These are phyloP conservation scores for Microtus pennsylvanicus DNA, from an alignment of 2,113 vertebrate species.

Conservation along the genomic window DNA sequence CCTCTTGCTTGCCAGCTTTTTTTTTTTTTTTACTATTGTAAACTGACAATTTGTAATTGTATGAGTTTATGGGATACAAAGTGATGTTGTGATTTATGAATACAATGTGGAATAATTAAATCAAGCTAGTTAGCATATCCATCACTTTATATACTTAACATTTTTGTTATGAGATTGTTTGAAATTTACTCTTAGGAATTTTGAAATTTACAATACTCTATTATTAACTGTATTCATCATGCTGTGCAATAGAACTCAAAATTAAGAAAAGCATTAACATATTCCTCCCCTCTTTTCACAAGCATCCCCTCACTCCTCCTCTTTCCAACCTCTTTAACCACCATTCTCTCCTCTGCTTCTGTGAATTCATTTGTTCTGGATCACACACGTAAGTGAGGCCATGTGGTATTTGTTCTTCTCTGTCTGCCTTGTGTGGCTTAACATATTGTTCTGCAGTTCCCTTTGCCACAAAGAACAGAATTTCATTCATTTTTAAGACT, in stretches of 20 bases:
- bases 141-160: conserved; percentile 28
- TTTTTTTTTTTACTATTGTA: neutral
- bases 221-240: conserved; percentile 29
- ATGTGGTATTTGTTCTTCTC: neutral
- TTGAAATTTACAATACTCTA: neutral
- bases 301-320: neutral
- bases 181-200: conserved; percentile 51
- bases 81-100: conserved; percentile 51
- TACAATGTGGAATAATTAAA: conserved; percentile 53
- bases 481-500: neutral
- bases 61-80: conserved; percentile 37
- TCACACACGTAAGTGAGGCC: neutral
- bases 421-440: neutral
- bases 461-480: neutral
- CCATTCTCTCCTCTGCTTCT: neutral
- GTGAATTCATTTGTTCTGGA: neutral
- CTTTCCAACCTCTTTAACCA: neutral
- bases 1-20: neutral
- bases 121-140: conserved; percentile 52
- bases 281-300: neutral
- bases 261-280: neutral
- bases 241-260: neutral
- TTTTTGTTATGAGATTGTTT: conserved; percentile 47
- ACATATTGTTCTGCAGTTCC: neutral
- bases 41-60: conserved; percentile 51